Evolutionary conservation across 2,113 vertebrate species (phyloP), one percentile per base, ranked within the genome.

Genomic region (Melanostigma gelatinosum): DNA sequence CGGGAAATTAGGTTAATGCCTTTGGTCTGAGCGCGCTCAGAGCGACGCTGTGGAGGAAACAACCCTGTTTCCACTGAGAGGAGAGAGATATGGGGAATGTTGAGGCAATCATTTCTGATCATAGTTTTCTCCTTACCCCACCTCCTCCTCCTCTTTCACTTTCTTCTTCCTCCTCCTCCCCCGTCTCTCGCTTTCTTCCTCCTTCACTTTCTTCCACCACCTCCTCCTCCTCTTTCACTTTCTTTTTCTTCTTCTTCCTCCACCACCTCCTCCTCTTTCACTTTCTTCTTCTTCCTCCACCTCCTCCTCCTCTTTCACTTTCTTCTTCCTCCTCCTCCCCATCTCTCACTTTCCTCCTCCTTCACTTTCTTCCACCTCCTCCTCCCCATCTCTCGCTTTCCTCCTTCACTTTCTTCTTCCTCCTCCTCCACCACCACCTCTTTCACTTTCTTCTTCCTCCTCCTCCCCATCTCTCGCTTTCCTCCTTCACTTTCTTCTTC

Each of bases 1-100:
- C 63, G 27, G 42, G 76, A 84, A 90, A 92, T 87, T 71, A 89
- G 89, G 87, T 83, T 88, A 92, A 88, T 88, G 91, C 77, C n/a
- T 88, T 60, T 60, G 83, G 79, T 89, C 65, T 77, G 83, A 84
- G 82, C 63, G 18, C 3, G 34, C 74, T 90, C 83, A 82, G 67
- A 85, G 84, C 85, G 67, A 72, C 6, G 36, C 57, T 79, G 24
- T 79, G 24, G 40, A 36, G 34, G 24, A 34, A 34, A 34, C 60
- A 74, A 8, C 36, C 32, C 18, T 1, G 22, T 66, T 79, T 75
- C 76, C 63, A 74, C 40, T 0, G 20, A n/a, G 62, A 61, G 34
- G 46, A 3, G 22, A 32, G 63, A 40, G 42, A 81, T 9, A 32
- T 54, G 15, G 24, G 22, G 42, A 72, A 18, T 57, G 36, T 36